phyloP scores from a whole-genome alignment of 2,113 vertebrate genomes.

The Prionailurus viverrinus region DNA sequence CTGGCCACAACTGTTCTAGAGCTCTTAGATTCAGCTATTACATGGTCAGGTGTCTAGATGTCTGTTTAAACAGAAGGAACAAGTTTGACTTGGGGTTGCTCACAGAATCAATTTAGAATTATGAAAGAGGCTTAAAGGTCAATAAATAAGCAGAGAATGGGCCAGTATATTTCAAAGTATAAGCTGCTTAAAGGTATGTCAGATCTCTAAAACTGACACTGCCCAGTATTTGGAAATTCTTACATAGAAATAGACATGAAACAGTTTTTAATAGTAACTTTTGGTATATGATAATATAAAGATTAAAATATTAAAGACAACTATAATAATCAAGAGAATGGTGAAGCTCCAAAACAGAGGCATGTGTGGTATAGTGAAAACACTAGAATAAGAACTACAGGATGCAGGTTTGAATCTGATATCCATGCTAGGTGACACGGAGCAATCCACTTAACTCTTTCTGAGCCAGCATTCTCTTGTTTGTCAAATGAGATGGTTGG shows the following conservation, averaged over 20 bases:
- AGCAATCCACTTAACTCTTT: neutral
- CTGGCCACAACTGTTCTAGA: neutral
- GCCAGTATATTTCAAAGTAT: neutral
- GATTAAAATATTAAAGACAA: neutral
- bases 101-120: neutral
- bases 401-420: neutral
- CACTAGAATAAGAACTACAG: neutral
- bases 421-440: neutral
- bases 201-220: neutral
- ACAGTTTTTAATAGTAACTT: neutral
- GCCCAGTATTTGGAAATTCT: neutral
- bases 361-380: neutral
- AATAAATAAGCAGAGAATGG: neutral
- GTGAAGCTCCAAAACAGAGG: neutral
- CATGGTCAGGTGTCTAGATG: neutral
- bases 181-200: neutral
- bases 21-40: neutral
- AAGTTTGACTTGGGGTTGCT: neutral
- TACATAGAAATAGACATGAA: neutral
- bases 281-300: neutral
- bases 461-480: neutral
- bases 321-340: neutral
- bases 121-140: neutral
- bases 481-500: neutral
- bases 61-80: neutral